Conservation (phyloP, 2,888 invertebrate genomes). For the Heliconius sara region DNA sequence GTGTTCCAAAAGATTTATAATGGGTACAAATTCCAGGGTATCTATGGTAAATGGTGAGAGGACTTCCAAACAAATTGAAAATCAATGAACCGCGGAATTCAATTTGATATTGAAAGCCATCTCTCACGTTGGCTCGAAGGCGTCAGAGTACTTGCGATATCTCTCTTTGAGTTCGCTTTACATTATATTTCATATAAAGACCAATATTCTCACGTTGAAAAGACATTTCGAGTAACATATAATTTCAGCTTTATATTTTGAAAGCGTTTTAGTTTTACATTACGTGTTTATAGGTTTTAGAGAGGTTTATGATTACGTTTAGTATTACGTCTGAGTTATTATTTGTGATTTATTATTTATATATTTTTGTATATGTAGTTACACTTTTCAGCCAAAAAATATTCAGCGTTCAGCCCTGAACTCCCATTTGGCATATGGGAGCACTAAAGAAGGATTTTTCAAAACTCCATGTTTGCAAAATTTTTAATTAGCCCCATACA, state of each 20-base stretch:
- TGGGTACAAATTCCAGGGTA: conserved; percentile 66
- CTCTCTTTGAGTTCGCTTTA: conserved; percentile 74
- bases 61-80: conserved; percentile 83
- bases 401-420: neutral
- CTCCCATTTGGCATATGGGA: neutral
- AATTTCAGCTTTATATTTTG: conserved; percentile 47
- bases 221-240: conserved; percentile 55
- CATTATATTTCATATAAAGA: conserved; percentile 59
- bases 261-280: conserved; percentile 35
- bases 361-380: too few species aligned
- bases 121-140: conserved; percentile 73
- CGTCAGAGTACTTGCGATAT: conserved; percentile 68
- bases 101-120: conserved; percentile 87
- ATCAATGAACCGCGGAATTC: conserved; percentile 87
- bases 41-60: conserved; percentile 78
- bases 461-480: too few species aligned
- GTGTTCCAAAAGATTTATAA: conserved; percentile 67
- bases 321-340: neutral
- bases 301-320: neutral
- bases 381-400: neutral
- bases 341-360: too few species aligned
- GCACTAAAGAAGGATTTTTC: neutral
- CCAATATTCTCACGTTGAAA: conserved; percentile 60
- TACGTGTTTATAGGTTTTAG: conserved; percentile 1
- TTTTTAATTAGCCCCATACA: too few species aligned